These are phyloP conservation scores for Neria commutata DNA, from an alignment of 2,888 invertebrate species.

Conservation along the genomic window DNA sequence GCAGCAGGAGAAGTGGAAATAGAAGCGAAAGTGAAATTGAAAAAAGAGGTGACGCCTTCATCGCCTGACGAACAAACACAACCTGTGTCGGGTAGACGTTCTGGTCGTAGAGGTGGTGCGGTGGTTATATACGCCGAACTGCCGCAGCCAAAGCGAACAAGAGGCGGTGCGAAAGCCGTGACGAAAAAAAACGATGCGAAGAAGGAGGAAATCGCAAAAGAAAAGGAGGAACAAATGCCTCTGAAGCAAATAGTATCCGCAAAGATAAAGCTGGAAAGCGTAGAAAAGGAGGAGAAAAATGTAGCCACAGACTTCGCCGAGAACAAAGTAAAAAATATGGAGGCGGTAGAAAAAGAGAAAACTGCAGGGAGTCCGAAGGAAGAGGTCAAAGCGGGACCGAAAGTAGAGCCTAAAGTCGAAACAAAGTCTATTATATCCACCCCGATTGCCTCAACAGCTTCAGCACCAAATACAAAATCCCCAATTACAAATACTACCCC, in stretches of 20 bases:
- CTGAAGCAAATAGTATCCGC: background rate
- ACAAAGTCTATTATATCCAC: background rate
- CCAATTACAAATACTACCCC: slow-evolving; percentile 13
- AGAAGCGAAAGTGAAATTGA: background rate
- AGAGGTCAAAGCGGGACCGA: background rate
- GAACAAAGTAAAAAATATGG: background rate
- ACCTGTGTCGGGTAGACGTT: slow-evolving; percentile 37
- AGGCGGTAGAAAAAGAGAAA: background rate
- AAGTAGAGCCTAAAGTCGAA: slow-evolving; percentile 5
- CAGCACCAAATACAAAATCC: slow-evolving; percentile 7
- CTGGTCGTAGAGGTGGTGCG: slow-evolving; percentile 49
- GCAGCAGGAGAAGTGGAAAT: slow-evolving; percentile 7
- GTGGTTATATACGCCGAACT: slow-evolving; percentile 45
- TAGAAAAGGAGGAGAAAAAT: slow-evolving; percentile 9
- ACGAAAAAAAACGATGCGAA: slow-evolving; percentile 10
- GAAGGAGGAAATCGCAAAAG: slow-evolving; percentile 10
- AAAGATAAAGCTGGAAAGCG: slow-evolving; percentile 1
- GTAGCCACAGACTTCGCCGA: background rate
- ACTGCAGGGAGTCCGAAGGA: slow-evolving; percentile 17
- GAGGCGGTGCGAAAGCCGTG: slow-evolving; percentile 35
- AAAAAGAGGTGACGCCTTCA: slow-evolving; percentile 14
- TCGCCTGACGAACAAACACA: slow-evolving; percentile 10
- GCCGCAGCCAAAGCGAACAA: slow-evolving; percentile 48
- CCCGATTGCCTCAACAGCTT: background rate
- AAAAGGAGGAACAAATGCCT: slow-evolving; percentile 5